These are phyloP conservation scores for Syngnathus floridae DNA, from an alignment of 2,113 vertebrate species.

Conservation along the genomic window DNA sequence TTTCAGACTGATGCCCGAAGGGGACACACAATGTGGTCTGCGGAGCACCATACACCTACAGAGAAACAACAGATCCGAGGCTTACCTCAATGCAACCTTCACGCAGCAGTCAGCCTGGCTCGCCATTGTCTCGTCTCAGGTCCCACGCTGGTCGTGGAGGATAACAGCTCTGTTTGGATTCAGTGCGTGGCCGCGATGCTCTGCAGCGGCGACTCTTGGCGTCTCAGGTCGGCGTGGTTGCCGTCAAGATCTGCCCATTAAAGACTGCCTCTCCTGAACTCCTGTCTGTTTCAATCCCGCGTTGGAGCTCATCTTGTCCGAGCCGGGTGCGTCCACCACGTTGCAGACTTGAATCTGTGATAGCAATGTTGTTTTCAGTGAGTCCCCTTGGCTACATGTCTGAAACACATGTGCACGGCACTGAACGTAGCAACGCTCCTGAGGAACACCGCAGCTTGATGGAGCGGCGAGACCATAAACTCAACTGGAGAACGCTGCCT, in stretches of 20 bases:
- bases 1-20: conserved; percentile 21
- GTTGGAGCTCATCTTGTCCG: conserved; percentile 42
- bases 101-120: conserved; percentile 71
- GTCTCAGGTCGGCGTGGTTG: conserved; percentile 51
- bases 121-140: conserved; percentile 59
- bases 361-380: background rate
- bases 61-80: conserved; percentile 18
- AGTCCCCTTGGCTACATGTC: conserved; percentile 48
- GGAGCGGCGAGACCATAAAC: conserved; percentile 18
- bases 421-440: conserved; percentile 17
- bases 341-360: conserved; percentile 17
- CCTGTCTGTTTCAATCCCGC: conserved; percentile 29
- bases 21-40: conserved; percentile 47
- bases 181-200: conserved; percentile 8
- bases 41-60: conserved; percentile 26
- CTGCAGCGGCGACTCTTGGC: conserved; percentile 12
- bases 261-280: conserved; percentile 29
- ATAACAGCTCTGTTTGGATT: conserved; percentile 13
- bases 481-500: conserved; percentile 28
- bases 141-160: conserved; percentile 6
- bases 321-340: conserved; percentile 20
- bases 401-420: conserved; percentile 23
- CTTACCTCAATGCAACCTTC: conserved; percentile 76
- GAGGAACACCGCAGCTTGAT: conserved; percentile 25
- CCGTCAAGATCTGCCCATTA: conserved; percentile 57